Base-by-base conservation (phyloP, 2,113 vertebrate species). In the Trichechus manatus region DNA sequence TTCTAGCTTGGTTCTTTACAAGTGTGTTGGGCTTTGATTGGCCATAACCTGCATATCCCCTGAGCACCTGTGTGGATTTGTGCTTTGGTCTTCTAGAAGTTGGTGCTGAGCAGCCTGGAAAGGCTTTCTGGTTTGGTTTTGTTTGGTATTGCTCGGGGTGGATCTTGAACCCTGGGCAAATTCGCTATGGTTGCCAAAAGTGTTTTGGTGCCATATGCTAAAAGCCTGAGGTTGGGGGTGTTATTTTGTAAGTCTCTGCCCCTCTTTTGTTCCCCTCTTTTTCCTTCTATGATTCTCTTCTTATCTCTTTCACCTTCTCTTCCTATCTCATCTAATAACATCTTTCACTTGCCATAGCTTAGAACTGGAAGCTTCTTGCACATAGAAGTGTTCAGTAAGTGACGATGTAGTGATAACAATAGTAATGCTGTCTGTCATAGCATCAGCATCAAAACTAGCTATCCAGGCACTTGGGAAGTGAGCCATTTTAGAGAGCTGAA, bases 41-140 rank as follows among this genome's bases (percentile, higher is more conserved):
- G 39, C 78, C 5, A 9, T 3, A 44, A 36, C 53, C 42, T 27
- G 1, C 0, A 3, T 25, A 25, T 33, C 3, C 61, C 8, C 33
- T 44, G n/a, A 23, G n/a, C 7, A 39, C 5, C 29, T 31, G 3
- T 66, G 59, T 70, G 42, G 80, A 20, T 4, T 3, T 47, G n/a
- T 44, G 31, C 29, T 85, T 87, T 61, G 27, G 31, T 63, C 33
- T 97, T 90, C 88, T 94, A 14, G 74, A 36, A 80, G 44, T 5
- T 56, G 42, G 50, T 42, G 19, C 74, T 3, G 7, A 33, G 75
- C 33, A 5, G 50, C 36, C 47, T 56, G 63, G 95, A 42, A 85
- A 87, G 68, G 25, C 87, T 82, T 63, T 74, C 15, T 42, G 33
- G n/a, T 59, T 96, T 39, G 31, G 9, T 50, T 63, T 29, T 74